A percentile compares a stretch with the other conserved stretches of the same genome.
Conservation (phyloP, 2,113 vertebrate genomes). For the Oxygymnocypris stewartii region DNA sequence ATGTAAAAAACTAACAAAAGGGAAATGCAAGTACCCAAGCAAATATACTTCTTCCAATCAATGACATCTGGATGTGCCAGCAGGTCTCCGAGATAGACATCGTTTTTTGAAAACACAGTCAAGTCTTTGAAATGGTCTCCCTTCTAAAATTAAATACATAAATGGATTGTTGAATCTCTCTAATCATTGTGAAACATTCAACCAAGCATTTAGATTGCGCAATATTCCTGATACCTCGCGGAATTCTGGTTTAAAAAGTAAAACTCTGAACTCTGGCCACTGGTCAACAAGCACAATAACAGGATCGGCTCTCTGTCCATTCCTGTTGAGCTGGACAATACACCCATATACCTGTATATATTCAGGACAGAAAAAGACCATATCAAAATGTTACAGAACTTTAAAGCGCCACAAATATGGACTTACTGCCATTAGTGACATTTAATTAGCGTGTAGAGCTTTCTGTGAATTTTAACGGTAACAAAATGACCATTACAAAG, state of each 20-base stretch:
- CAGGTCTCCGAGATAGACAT: constrained; percentile 51
- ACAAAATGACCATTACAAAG: background rate
- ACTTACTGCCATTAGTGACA: background rate
- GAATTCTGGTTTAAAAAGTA: constrained; percentile 56
- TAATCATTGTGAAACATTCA: background rate
- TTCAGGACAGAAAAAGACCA: background rate
- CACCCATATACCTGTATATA: constrained; percentile 61
- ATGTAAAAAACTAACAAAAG: background rate
- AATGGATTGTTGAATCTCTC: background rate
- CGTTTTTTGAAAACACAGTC: constrained; percentile 60
- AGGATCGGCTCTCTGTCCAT: constrained; percentile 45
- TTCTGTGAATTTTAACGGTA: background rate
- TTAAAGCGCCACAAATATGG: background rate
- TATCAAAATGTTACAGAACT: background rate
- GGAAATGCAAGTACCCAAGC: constrained; percentile 58
- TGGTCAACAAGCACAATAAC: constrained; percentile 62
- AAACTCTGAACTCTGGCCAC: constrained; percentile 67
- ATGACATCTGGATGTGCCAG: constrained; percentile 52
- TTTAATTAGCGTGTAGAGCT: background rate
- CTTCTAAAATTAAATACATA: constrained; percentile 51
- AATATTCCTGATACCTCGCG: constrained; percentile 54
- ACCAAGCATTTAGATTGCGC: background rate
- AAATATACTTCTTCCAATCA: constrained; percentile 62
- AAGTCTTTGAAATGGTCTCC: constrained; percentile 60
- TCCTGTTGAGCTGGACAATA: constrained; percentile 54